Evolutionary conservation across 2,888 invertebrate species (phyloP).

Genomic region (Oscheius sp.): DNA sequence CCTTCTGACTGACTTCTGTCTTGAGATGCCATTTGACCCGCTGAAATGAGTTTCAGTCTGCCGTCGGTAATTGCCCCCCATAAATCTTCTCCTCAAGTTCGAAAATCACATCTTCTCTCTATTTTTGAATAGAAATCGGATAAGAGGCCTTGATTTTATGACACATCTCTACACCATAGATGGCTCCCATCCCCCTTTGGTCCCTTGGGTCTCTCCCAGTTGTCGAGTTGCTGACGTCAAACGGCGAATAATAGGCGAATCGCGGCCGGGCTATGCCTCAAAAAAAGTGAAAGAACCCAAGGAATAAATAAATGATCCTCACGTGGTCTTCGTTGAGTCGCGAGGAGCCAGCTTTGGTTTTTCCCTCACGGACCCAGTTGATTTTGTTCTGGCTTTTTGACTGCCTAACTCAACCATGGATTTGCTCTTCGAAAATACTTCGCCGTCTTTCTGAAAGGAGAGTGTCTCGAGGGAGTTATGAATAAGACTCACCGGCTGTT

Average conservation of each 20-base stretch:
- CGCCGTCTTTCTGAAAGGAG: conserved; percentile 5
- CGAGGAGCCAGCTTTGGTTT: conserved; percentile 16
- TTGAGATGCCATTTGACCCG: conserved; percentile 29
- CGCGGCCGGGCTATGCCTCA: conserved; percentile 13
- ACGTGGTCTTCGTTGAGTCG: conserved; percentile 26
- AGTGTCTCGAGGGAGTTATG: no score
- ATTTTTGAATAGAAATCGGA: background rate
- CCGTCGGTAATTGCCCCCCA: background rate
- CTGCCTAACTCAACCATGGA: conserved; percentile 28
- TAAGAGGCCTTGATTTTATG: no score
- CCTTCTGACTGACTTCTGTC: conserved; percentile 50
- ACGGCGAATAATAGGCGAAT: conserved; percentile 27
- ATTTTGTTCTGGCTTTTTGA: conserved; percentile 10
- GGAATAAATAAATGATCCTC: no score
- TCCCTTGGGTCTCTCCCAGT: conserved; percentile 20
- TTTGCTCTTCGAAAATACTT: conserved; percentile 21
- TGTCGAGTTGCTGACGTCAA: conserved; percentile 29
- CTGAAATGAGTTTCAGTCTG: background rate
- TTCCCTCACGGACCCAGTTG: conserved; percentile 14
- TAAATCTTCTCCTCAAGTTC: no score
- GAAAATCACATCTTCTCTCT: background rate
- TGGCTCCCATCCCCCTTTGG: no score
- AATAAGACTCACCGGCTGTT: background rate
- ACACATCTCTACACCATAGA: no score
- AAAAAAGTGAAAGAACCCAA: no score